Conservation (phyloP, 2,888 invertebrate genomes). For the Parthenolecanium corni region DNA sequence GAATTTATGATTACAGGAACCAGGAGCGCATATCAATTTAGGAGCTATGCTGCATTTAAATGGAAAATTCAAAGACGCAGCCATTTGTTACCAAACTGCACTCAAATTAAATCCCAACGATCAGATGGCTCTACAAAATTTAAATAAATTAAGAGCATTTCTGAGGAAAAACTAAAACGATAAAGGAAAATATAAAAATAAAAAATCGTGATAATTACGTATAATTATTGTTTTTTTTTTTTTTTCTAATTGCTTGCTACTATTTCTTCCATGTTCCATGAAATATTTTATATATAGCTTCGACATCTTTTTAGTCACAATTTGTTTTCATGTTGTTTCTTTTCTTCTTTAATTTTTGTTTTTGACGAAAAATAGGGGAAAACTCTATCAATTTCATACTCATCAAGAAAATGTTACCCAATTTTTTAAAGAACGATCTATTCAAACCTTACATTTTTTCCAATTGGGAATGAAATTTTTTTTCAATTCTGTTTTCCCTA, state of each 20-base stretch:
- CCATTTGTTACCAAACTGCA: constrained; percentile 72
- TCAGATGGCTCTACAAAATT: constrained; percentile 74
- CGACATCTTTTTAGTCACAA: too few relatives aligned
- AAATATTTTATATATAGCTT: too few relatives aligned
- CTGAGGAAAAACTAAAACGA: too few relatives aligned
- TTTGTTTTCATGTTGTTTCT: background rate
- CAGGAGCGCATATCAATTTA: constrained; percentile 83
- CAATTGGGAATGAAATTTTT: background rate
- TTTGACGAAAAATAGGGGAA: background rate
- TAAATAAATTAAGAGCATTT: constrained; percentile 50
- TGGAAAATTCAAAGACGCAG: constrained; percentile 78
- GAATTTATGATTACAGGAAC: constrained; percentile 55
- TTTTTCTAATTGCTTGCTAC: background rate
- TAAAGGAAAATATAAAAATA: too few relatives aligned
- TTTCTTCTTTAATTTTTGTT: background rate
- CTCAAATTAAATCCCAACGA: constrained; percentile 78
- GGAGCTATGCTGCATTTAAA: constrained; percentile 91
- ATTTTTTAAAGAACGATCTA: background rate
- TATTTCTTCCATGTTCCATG: background rate
- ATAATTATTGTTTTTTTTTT: background rate
- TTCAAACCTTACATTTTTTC: background rate
- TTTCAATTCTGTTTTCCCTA: background rate
- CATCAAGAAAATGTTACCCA: too few relatives aligned
- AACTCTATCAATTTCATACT: too few relatives aligned
- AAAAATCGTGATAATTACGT: background rate